These are phyloP conservation scores for Adelosebastes latens DNA, from an alignment of 2,797 vertebrate genomes.

Conservation along the genomic window DNA sequence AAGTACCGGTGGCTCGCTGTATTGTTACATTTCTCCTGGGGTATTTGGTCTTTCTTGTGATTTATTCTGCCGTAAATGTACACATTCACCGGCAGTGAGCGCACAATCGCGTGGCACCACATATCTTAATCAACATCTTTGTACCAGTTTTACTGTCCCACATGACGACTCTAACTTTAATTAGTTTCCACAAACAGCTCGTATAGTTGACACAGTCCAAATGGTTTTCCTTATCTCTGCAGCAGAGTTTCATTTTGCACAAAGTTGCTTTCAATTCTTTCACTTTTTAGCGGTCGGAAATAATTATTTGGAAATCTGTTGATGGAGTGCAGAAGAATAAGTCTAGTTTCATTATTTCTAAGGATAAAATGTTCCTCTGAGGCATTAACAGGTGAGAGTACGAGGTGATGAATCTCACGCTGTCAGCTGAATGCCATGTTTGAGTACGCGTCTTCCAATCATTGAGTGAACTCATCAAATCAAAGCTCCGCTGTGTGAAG, in stretches of 20 bases:
- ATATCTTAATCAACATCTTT: conserved; percentile 53
- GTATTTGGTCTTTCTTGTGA: neutral
- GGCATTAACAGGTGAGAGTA: conserved; percentile 10
- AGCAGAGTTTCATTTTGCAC: conserved; percentile 41
- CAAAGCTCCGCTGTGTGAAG: conserved; percentile 22
- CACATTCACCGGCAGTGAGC: neutral
- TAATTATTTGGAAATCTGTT: conserved; percentile 5
- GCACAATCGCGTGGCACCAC: neutral
- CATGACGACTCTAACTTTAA: conserved; percentile 44
- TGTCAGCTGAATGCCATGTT: conserved; percentile 3
- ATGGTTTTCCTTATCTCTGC: conserved; percentile 51
- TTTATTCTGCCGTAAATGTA: conserved; percentile 14
- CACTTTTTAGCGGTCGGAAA: conserved; percentile 3
- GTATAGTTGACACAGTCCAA: conserved; percentile 39
- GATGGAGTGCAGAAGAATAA: neutral
- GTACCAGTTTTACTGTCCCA: conserved; percentile 32
- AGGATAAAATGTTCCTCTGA: neutral
- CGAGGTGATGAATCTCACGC: neutral
- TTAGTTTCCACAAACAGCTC: conserved; percentile 60
- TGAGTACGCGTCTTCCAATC: neutral
- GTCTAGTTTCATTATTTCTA: conserved; percentile 27
- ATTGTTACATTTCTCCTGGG: neutral
- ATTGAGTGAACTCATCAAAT: conserved; percentile 25
- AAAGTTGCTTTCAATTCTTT: conserved; percentile 10
- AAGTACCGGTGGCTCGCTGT: neutral